phyloP scores from a whole-genome alignment of 2,797 vertebrate genomes.

The Tragelaphus oryx region DNA sequence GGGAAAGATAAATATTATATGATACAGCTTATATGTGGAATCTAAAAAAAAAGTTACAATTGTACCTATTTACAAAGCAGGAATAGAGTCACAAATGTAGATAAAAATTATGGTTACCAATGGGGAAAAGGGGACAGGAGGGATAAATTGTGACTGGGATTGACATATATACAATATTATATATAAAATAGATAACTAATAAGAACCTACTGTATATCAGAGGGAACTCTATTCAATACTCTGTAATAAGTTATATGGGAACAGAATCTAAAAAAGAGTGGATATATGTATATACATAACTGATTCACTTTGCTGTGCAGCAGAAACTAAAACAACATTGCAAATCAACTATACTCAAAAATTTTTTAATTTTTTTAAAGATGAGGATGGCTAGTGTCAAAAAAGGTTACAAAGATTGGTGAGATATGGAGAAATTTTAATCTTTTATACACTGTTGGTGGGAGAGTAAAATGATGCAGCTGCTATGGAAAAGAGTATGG shows the following conservation, averaged over 20 bases:
- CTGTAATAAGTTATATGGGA: not conserved
- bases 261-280: not conserved
- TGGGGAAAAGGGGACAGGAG: not conserved
- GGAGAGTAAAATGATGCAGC: not conserved
- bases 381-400: not conserved
- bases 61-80: not conserved
- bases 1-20: not conserved
- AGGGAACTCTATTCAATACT: not conserved
- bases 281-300: not conserved
- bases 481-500: not conserved
- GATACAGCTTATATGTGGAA: not conserved
- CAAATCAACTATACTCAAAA: not conserved
- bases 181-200: not conserved
- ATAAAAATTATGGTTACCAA: not conserved
- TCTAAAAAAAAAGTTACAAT: not conserved
- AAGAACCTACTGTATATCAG: not conserved
- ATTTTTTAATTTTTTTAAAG: not conserved
- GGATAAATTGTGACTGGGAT: not conserved
- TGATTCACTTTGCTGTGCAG: not conserved
- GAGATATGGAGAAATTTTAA: not conserved
- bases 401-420: not conserved
- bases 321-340: not conserved
- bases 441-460: not conserved
- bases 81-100: not conserved
- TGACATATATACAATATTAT: not conserved